Conservation (phyloP, 2,113 vertebrate genomes). For the Pardalotus punctatus region DNA sequence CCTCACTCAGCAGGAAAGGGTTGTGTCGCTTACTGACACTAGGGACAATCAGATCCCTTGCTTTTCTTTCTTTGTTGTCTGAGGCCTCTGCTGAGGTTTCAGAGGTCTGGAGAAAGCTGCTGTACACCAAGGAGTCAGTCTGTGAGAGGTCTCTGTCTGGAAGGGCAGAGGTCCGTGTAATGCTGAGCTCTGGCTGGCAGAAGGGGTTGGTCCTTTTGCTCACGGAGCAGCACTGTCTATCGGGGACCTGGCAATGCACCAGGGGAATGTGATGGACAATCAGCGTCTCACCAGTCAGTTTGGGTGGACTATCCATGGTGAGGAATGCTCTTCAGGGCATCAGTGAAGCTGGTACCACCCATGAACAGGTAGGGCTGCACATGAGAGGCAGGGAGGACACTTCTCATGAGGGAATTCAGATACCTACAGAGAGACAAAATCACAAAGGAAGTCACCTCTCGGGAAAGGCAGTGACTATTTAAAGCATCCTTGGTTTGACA, state of each 20-base stretch:
- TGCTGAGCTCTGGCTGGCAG: slow-evolving; percentile 82
- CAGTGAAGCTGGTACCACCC: slow-evolving; percentile 67
- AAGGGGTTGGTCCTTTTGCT: slow-evolving; percentile 84
- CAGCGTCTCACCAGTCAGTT: slow-evolving; percentile 92
- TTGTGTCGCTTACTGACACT: slow-evolving; percentile 77
- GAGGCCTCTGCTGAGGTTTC: slow-evolving; percentile 58
- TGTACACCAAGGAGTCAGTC: slow-evolving; percentile 87
- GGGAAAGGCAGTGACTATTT: neutral
- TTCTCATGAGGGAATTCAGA: slow-evolving; percentile 66
- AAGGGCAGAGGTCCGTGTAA: slow-evolving; percentile 80
- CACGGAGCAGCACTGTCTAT: slow-evolving; percentile 76
- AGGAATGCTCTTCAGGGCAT: slow-evolving; percentile 66
- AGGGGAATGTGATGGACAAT: slow-evolving; percentile 98
- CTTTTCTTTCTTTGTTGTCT: slow-evolving; percentile 50
- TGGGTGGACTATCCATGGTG: slow-evolving; percentile 91
- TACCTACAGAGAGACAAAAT: slow-evolving; percentile 73
- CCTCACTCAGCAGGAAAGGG: slow-evolving; percentile 85
- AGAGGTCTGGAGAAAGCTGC: slow-evolving; percentile 83
- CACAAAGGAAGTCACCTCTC: slow-evolving; percentile 62
- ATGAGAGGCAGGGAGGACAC: neutral
- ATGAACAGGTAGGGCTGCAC: slow-evolving; percentile 45
- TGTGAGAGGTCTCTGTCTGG: slow-evolving; percentile 87
- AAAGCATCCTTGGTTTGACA: neutral
- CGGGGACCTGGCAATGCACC: slow-evolving; percentile 94
- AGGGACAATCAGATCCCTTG: slow-evolving; percentile 61